phyloP scores from a whole-genome alignment of 2,113 vertebrate genomes.

The Meleagris gallopavo region DNA sequence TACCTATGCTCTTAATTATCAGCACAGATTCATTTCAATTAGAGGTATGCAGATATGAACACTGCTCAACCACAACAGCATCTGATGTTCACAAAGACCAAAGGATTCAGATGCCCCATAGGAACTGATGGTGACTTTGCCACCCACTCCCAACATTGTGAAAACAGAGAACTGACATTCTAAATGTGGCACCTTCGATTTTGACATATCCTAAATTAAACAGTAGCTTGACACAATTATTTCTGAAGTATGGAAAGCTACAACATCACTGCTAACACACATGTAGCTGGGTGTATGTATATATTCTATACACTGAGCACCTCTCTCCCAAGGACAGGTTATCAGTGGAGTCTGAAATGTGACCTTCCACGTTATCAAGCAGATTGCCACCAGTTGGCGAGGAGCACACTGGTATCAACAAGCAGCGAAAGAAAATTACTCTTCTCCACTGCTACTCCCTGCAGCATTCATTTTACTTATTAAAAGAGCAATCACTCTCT shows the following conservation, averaged over 20 bases:
- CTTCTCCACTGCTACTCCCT: not conserved
- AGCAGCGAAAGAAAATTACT: not conserved
- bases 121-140: not conserved
- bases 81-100: not conserved
- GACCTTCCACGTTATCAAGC: not conserved
- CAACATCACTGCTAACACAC: not conserved
- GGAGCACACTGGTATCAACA: not conserved
- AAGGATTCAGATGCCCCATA: not conserved
- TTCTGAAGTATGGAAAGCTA: not conserved
- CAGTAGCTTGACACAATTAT: not conserved
- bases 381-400: not conserved
- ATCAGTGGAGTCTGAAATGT: not conserved
- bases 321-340: not conserved
- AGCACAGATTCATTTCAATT: not conserved
- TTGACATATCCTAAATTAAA: not conserved
- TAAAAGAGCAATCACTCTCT: not conserved
- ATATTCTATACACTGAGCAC: accelerated
- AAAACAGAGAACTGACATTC: not conserved
- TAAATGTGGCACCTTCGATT: not conserved
- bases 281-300: accelerated
- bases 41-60: accelerated
- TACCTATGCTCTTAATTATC: not conserved
- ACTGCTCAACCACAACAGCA: not conserved
- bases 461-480: not conserved
- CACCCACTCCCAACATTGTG: not conserved